phyloP scores from a whole-genome alignment of 1,140 invertebrate species.

The Bicyclus anynana region DNA sequence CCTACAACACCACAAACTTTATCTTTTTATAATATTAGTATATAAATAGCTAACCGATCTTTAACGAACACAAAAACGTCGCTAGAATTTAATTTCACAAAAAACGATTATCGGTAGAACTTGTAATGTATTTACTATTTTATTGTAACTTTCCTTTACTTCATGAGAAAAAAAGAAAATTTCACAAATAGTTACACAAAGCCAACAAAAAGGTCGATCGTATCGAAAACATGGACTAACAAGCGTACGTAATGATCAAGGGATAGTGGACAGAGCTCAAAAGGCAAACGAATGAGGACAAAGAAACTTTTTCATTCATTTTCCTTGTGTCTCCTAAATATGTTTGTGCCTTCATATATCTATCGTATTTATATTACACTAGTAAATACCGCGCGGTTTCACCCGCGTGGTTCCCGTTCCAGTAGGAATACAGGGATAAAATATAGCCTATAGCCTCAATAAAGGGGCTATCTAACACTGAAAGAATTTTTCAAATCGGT shows the following conservation, averaged over 20 bases:
- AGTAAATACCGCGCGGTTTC: no score
- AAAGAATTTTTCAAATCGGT: constrained; percentile 14
- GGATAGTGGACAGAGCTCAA: constrained; percentile 46
- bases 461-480: constrained; percentile 9
- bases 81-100: no score
- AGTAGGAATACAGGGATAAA: no score
- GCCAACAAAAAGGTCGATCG: constrained; percentile 10
- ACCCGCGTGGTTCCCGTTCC: no score
- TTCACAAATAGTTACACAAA: not conserved
- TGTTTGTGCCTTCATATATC: constrained; percentile 12
- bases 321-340: constrained; percentile 17
- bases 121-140: not conserved
- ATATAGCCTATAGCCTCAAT: no score
- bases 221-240: constrained; percentile 38
- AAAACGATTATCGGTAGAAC: no score
- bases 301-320: constrained; percentile 22
- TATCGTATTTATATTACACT: no score
- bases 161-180: not conserved
- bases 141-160: not conserved
- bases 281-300: constrained; percentile 45
- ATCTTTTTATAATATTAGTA: no score
- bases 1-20: no score
- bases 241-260: constrained; percentile 56
- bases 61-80: no score
- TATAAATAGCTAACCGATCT: no score